These are phyloP conservation scores for Brevimyrus niger DNA, from an alignment of 2,113 vertebrate genomes.

Conservation along the genomic window DNA sequence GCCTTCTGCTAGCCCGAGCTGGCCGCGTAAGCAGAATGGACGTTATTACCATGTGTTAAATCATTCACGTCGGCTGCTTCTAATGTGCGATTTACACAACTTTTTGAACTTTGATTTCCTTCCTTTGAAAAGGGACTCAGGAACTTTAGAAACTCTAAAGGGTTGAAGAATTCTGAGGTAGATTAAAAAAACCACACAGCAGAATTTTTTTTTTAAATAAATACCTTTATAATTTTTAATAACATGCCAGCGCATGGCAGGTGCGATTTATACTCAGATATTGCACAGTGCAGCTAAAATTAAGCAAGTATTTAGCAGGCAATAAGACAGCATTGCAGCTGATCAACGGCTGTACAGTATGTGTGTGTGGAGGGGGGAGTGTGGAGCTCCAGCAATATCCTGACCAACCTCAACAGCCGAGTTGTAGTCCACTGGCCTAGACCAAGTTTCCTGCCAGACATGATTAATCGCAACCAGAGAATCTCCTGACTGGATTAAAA, in stretches of 20 bases:
- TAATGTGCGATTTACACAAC: not conserved
- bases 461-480: not conserved
- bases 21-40: not conserved
- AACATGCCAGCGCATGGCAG: not conserved
- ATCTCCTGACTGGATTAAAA: not conserved
- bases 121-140: not conserved
- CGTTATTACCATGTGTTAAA: not conserved
- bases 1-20: not conserved
- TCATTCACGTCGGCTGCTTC: not conserved
- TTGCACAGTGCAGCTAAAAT: not conserved
- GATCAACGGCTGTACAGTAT: not conserved
- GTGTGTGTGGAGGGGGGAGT: not conserved
- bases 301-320: not conserved
- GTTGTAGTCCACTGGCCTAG: not conserved
- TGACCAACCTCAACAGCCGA: not conserved
- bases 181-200: not conserved
- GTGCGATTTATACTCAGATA: not conserved
- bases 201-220: not conserved
- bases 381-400: not conserved
- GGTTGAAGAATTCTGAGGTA: not conserved
- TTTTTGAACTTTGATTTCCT: not conserved
- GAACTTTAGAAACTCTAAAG: not conserved
- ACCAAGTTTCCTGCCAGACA: not conserved
- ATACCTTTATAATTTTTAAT: not conserved
- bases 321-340: not conserved